Evolutionary conservation across 2,888 invertebrate genomes (phyloP), one percentile per base, ranked within the genome.

Genomic region (Apamea sordens): DNA sequence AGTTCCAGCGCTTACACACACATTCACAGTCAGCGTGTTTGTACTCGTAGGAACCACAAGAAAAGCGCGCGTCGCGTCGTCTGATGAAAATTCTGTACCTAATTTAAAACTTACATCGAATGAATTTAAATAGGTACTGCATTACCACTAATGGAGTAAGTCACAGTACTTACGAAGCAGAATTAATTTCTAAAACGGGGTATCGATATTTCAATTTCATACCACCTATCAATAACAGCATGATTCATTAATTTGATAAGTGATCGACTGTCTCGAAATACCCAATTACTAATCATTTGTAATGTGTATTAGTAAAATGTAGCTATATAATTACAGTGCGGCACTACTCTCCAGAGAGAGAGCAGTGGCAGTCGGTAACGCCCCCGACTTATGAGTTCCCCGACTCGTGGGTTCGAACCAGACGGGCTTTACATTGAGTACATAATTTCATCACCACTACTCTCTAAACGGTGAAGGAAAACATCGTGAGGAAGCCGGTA

Each of bases 171-270:
- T 4, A 41, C 15, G 0, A 11, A 77, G 5, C 5, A 8, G 24
- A 59, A n/a, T 36, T 24, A 64, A 72, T 64, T 47, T 21, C 18
- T 21, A 44, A 24, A 73, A 56, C 18, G 47, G 64, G 81, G 13
- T 4, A 56, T 56, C 56, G 7, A 56, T 65, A 79, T 79, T 73
- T 73, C 73, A 79, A 28, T 65, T 64, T 28, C 18, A 24, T 18
- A 28, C 21, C 2, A 44, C 0, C 21, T n/a, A 32, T 74, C 65
- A 73, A 74, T 67, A 44, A 63, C 18, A 32, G 36, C 3, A 10
- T 18, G 44, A 47, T 69, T 75, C 10, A 82, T 68, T 75, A 28
- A 68, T 63, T 80, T 68, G 53, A 21, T 28, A 56, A 76, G 18
- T 56, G 61, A 82, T 56, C 24, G 10, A 63, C 24, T 28, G 28